Evolutionary conservation across 2,888 invertebrate genomes (phyloP), one percentile per base, ranked within the genome.

Genomic region (Thera britannica): DNA sequence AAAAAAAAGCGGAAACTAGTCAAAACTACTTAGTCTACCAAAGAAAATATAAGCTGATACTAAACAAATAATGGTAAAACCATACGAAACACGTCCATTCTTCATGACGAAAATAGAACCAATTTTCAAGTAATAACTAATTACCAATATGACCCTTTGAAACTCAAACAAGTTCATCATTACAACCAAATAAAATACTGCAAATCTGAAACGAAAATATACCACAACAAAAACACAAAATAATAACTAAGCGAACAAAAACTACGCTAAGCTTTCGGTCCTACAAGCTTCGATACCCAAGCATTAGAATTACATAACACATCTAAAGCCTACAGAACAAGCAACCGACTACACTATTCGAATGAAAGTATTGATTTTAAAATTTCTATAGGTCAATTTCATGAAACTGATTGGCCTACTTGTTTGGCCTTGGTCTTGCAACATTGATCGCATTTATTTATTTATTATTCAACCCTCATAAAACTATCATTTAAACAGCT

Each of bases 161-260:
- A 68, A 61, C 54, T 62, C 64, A 58, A 56, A 68, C 12, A 68
- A 35, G 8, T 56, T 54, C 61, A 68, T 57, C 68, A 68, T 58
- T n/a, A 12, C 61, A 11, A 5, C 34, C 52, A 54, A 61, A 41
- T 11, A 35, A 48, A 56, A 56, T 23, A 5, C 23, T 44, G 12
- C 41, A 52, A 44, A 61, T 41, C 49, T 51, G 51, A 60, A 51
- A 48, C 48, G 2, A 48, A 23, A 12, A 51, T 3, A 9, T 11
- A 57, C 41, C 3, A 57, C 57, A 46, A 36, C 46, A 4, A 58
- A 58, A 9, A 2, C 41, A n/a, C n/a, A 44, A 9, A 35, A 34
- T 5, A 54, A 23, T 23, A 23, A 23, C 23, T 23, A 23, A 23
- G 23, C 23, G 23, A 54, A 35, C 54, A 35, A 54, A 54, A 7